Conservation (phyloP, 2,888 invertebrate genomes). For the Rhaphigaster nebulosa region DNA sequence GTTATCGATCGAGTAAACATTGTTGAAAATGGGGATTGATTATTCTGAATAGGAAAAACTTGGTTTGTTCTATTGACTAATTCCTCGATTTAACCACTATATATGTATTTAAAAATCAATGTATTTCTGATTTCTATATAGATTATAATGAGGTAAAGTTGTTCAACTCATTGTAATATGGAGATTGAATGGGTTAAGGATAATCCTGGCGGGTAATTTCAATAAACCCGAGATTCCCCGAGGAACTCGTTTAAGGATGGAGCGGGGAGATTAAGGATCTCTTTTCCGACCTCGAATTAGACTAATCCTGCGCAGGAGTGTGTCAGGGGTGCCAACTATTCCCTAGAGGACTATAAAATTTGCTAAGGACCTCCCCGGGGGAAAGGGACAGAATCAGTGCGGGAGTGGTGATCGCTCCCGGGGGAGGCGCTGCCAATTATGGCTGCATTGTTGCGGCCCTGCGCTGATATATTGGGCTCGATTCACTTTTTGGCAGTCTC, state of each 20-base stretch:
- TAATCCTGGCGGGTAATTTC: not conserved
- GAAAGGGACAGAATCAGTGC: constrained; percentile 38
- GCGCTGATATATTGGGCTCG: not conserved
- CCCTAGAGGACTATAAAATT: constrained; percentile 44
- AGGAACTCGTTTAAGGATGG: constrained; percentile 23
- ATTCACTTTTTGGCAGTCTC: not conserved
- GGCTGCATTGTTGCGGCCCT: not conserved
- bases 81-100: too few species aligned
- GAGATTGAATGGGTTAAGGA: not conserved
- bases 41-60: too few species aligned
- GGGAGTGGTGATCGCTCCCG: not conserved
- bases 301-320: constrained; percentile 44
- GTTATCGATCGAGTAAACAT: too few species aligned
- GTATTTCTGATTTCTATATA: not conserved
- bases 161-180: not conserved
- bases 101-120: too few species aligned
- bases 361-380: constrained; percentile 32
- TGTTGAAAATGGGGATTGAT: too few species aligned
- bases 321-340: constrained; percentile 53
- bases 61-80: too few species aligned
- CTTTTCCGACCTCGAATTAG: constrained; percentile 10
- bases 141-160: not conserved
- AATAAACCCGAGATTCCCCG: not conserved
- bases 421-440: constrained; percentile 34
- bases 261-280: not conserved